Percentiles rank a stretch among this genome's conserved stretches.
Conservation (phyloP, 1,140 invertebrate genomes). For the Anthonomus grandis region DNA sequence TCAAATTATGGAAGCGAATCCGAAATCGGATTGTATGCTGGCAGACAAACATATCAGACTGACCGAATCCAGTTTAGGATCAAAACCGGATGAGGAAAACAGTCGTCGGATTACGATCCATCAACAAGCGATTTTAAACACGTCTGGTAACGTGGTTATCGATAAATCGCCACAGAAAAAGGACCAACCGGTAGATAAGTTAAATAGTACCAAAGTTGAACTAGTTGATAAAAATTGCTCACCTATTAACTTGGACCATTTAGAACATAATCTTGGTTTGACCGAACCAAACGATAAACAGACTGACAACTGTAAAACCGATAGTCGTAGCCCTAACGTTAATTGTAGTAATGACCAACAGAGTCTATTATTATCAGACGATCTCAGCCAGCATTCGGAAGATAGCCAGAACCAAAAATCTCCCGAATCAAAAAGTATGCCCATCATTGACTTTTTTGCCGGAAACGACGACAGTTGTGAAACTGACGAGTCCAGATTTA, state of each 20-base stretch:
- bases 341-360: background rate
- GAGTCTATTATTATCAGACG: background rate
- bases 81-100: background rate
- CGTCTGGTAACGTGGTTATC: no score
- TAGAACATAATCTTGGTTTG: conserved; percentile 17
- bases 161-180: background rate
- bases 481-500: background rate
- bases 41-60: conserved; percentile 14
- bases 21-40: conserved; percentile 34
- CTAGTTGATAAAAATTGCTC: conserved; percentile 34
- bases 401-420: conserved; percentile 8
- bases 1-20: conserved; percentile 34
- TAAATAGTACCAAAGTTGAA: conserved; percentile 21
- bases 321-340: background rate
- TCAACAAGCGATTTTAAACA: conserved; percentile 32
- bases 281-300: background rate
- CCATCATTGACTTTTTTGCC: conserved; percentile 29
- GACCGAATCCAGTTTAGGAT: background rate
- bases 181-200: conserved; percentile 3
- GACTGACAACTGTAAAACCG: no score
- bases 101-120: conserved; percentile 21
- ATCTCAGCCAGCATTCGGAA: conserved; percentile 2
- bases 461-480: background rate
- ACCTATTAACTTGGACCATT: conserved; percentile 33
- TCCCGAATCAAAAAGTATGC: conserved; percentile 30